A percentile compares a stretch with the other conserved stretches of the same genome.
Conservation (phyloP, 2,113 vertebrate species). For the Tor tambroides region DNA sequence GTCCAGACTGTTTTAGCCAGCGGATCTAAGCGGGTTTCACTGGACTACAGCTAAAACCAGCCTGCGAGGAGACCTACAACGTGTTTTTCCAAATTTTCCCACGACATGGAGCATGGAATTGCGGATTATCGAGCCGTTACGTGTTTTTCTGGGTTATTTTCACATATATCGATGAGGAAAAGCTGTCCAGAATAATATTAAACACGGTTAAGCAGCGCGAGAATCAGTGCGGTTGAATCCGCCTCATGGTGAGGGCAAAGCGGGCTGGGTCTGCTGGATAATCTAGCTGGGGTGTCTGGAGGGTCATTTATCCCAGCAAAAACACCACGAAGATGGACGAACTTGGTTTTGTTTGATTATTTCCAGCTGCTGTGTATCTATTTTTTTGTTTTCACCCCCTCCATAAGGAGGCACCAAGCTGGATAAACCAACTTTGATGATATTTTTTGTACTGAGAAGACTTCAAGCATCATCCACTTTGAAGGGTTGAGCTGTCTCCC, state of each 20-base stretch:
- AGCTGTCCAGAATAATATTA: constrained; percentile 6
- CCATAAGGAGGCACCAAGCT: neutral
- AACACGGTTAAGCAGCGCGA: constrained; percentile 7
- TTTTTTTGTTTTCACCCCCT: neutral
- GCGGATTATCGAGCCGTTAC: constrained; percentile 66
- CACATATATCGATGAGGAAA: constrained; percentile 11
- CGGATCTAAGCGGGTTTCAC: constrained; percentile 10
- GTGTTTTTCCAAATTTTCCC: constrained; percentile 53
- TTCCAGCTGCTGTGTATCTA: neutral
- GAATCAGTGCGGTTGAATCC: constrained; percentile 1
- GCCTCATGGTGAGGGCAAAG: constrained; percentile 31
- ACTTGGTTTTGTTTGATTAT: neutral
- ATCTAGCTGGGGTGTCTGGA: constrained; percentile 14
- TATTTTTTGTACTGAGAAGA: constrained; percentile 18
- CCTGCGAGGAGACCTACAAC: constrained; percentile 56
- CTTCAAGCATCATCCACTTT: constrained; percentile 28
- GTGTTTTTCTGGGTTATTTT: constrained; percentile 53
- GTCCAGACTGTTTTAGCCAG: neutral
- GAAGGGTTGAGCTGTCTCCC: constrained; percentile 3
- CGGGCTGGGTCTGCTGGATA: constrained; percentile 17
- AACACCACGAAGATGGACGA: neutral
- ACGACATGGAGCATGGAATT: constrained; percentile 76
- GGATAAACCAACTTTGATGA: neutral
- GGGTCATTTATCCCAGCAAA: constrained; percentile 2
- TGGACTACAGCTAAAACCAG: constrained; percentile 7